phyloP scores from a whole-genome alignment of 1,140 invertebrate genomes.

The Diorhabda elongata region DNA sequence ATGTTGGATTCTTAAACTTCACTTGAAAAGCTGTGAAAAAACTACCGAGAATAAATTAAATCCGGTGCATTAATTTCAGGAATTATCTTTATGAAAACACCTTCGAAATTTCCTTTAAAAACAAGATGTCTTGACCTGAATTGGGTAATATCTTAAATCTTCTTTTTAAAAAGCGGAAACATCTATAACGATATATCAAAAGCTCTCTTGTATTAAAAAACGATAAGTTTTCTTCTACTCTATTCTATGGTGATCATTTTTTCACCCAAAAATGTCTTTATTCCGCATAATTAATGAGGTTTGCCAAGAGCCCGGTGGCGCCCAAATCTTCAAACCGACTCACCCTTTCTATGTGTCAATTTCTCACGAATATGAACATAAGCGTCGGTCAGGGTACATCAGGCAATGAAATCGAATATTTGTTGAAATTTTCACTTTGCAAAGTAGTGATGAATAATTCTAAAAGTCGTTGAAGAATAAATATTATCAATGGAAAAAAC shows the following conservation, averaged over 20 bases:
- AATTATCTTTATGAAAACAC: too few relatives aligned
- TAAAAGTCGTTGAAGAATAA: too few relatives aligned
- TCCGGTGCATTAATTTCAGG: too few relatives aligned
- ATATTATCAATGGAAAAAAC: too few relatives aligned
- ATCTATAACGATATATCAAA: conserved; percentile 1
- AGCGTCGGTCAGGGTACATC: too few relatives aligned
- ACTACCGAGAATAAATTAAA: too few relatives aligned
- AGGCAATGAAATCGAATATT: too few relatives aligned
- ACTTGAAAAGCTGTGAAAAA: too few relatives aligned
- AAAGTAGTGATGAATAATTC: too few relatives aligned
- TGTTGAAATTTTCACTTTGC: too few relatives aligned
- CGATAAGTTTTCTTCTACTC: background rate
- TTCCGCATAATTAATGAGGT: background rate
- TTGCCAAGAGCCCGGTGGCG: background rate
- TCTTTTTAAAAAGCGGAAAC: background rate
- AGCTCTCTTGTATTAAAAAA: background rate
- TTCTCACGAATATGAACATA: background rate
- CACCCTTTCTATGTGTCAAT: background rate
- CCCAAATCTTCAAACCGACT: background rate
- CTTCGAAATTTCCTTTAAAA: background rate
- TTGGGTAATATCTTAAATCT: background rate
- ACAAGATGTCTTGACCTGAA: background rate
- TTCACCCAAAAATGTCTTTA: conserved; percentile 3
- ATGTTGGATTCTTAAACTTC: too few relatives aligned
- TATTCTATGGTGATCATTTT: background rate